phyloP scores from a whole-genome alignment of 1,140 invertebrate genomes.

The Triops longicaudatus region DNA sequence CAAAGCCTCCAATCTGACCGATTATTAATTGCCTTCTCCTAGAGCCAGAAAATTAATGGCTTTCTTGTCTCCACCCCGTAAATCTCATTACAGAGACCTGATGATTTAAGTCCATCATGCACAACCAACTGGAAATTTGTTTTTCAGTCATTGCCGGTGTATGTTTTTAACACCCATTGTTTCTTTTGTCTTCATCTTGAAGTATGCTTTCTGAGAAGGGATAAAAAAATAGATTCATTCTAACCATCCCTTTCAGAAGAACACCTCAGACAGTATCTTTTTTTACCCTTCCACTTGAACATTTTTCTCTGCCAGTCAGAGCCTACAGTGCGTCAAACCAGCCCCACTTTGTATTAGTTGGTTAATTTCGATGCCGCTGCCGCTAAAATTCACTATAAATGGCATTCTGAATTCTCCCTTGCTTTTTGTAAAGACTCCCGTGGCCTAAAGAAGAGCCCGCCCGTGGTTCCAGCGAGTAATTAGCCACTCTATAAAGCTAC shows the following conservation, averaged over 20 bases:
- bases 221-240: too few species aligned
- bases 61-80: constrained; percentile 10
- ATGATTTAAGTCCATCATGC: constrained; percentile 3
- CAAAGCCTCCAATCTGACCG: background rate
- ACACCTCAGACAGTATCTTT: too few species aligned
- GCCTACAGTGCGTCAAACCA: background rate
- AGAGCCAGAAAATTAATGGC: background rate
- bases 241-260: too few species aligned
- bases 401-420: background rate
- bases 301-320: background rate
- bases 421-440: background rate
- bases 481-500: constrained; percentile 15
- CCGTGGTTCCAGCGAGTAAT: background rate
- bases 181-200: background rate
- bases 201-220: too few species aligned
- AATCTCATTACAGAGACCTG: constrained; percentile 6
- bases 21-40: constrained; percentile 2
- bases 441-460: background rate
- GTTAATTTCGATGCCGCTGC: background rate
- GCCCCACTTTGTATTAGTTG: background rate
- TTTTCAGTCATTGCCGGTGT: background rate
- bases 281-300: background rate
- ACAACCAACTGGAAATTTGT: background rate
- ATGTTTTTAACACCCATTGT: constrained; percentile 5
- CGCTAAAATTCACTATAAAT: too few species aligned